phyloP scores from a whole-genome alignment of 2,797 vertebrate genomes.

The Falco berigora region DNA sequence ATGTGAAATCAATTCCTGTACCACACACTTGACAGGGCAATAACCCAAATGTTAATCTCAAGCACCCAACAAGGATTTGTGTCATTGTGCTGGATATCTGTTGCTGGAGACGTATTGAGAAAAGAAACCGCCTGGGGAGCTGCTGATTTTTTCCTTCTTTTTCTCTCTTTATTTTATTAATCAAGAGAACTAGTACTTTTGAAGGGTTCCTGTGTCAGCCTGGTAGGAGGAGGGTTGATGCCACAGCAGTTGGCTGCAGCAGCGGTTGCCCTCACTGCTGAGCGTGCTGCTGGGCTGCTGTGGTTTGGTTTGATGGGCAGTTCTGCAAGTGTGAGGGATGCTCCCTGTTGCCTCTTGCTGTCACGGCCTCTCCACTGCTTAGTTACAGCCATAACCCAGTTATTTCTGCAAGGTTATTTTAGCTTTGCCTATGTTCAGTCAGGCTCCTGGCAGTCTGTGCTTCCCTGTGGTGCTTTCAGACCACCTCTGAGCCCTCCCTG shows the following conservation, averaged over 20 bases:
- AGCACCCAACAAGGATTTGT: slow-evolving; percentile 17
- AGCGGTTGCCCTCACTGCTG: fast-evolving
- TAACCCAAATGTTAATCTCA: slow-evolving; percentile 63
- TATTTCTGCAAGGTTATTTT: background rate
- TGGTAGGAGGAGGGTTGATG: background rate
- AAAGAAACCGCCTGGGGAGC: background rate
- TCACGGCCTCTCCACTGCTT: background rate
- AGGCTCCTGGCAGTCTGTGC: background rate
- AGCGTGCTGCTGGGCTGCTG: background rate
- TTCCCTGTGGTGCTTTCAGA: background rate
- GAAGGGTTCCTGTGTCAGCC: background rate
- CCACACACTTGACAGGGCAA: slow-evolving; percentile 50
- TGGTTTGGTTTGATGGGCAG: background rate
- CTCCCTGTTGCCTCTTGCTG: background rate
- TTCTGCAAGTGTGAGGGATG: background rate
- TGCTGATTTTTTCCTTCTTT: background rate
- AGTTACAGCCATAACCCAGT: fast-evolving
- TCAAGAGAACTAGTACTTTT: background rate
- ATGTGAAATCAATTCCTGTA: slow-evolving; percentile 65
- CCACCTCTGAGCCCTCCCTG: background rate
- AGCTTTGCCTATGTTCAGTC: background rate
- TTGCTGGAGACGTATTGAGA: background rate
- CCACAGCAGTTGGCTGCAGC: background rate
- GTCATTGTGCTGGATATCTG: background rate
- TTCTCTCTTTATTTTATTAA: background rate